Evolutionary conservation across 2,113 vertebrate species (phyloP).

Genomic region (Pelecanus crispus): DNA sequence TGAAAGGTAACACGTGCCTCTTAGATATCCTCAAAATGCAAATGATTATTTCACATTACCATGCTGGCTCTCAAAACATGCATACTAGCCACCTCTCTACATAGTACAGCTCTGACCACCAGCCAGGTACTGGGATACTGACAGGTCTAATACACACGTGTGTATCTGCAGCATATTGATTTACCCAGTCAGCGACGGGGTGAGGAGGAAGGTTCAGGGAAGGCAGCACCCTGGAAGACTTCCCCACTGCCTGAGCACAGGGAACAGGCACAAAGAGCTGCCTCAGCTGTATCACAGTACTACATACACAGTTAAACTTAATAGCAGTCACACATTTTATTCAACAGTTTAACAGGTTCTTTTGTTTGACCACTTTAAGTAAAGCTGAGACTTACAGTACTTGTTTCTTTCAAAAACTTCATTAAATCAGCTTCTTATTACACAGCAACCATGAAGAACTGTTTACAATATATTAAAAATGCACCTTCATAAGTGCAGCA

Average conservation of each 20-base stretch:
- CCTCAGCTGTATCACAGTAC: neutral
- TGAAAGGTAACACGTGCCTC: fast-evolving
- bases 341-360: neutral
- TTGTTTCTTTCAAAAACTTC: neutral
- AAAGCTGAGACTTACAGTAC: neutral
- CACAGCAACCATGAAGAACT: neutral
- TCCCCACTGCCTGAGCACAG: neutral
- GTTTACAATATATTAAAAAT: neutral
- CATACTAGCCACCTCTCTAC: neutral
- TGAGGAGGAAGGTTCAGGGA: neutral
- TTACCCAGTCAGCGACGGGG: fast-evolving
- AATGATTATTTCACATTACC: neutral
- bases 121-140: neutral
- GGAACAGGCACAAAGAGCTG: neutral
- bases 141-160: neutral
- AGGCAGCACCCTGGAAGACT: neutral
- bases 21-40: neutral
- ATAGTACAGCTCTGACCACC: neutral
- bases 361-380: too few species aligned
- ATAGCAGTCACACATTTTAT: neutral
- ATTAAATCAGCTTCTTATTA: neutral
- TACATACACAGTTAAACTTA: fast-evolving
- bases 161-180: fast-evolving
- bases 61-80: neutral
- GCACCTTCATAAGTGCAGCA: neutral